Evolutionary conservation across 2,888 invertebrate species (phyloP).

Genomic region (Parapristionchus giblindavisi): DNA sequence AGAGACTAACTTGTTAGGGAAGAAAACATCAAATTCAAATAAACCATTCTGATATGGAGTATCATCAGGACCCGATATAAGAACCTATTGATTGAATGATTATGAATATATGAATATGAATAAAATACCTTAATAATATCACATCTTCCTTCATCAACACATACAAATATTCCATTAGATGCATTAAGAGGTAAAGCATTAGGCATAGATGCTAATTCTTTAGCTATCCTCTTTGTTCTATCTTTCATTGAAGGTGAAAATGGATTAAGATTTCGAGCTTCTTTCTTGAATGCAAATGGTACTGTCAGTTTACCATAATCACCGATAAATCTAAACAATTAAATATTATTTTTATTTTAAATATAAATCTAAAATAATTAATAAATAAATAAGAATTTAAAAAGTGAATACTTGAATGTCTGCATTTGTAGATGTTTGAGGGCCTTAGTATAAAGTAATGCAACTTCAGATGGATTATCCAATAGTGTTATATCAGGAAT

Average conservation of each 20-base stretch:
- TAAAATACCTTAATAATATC: constrained; percentile 61
- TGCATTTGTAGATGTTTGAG: constrained; percentile 51
- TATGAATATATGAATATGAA: neutral
- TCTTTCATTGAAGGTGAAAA: constrained; percentile 57
- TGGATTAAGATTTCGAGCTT: constrained; percentile 66
- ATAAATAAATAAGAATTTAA: neutral
- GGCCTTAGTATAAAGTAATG: constrained; percentile 46
- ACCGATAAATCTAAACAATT: constrained; percentile 54
- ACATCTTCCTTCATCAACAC: constrained; percentile 67
- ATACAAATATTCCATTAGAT: constrained; percentile 68
- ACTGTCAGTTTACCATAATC: constrained; percentile 60
- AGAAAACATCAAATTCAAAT: constrained; percentile 71
- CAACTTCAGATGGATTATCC: constrained; percentile 41
- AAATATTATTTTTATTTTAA: neutral
- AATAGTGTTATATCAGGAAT: neutral
- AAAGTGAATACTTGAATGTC: constrained; percentile 39
- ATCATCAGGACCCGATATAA: constrained; percentile 72
- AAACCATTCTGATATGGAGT: constrained; percentile 77
- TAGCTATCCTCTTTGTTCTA: constrained; percentile 51
- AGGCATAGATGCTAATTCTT: constrained; percentile 68
- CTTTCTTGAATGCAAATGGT: constrained; percentile 67
- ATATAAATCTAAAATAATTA: neutral
- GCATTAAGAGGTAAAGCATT: constrained; percentile 63
- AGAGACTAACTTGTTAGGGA: constrained; percentile 56
- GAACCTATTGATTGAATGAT: constrained; percentile 45